phyloP scores from a whole-genome alignment of 1,140 invertebrate species.

The Anadara kagoshimensis region DNA sequence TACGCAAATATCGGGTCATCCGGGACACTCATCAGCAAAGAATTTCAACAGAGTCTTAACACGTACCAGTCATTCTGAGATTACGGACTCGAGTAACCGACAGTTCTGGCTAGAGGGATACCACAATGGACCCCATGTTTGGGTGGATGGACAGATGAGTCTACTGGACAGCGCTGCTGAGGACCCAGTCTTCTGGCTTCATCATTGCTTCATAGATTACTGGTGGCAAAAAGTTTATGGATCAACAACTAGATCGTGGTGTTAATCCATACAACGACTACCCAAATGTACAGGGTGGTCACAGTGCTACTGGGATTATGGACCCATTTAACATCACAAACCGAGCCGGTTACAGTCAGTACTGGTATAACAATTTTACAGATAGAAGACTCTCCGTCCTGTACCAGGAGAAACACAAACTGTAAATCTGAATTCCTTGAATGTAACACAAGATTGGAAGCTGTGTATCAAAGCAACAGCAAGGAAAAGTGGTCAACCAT shows the following conservation, averaged over 20 bases:
- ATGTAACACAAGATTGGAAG: slow-evolving; percentile 35
- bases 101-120: slow-evolving; percentile 18
- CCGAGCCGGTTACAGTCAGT: slow-evolving; percentile 19
- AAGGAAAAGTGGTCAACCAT: no score
- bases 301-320: slow-evolving; percentile 12
- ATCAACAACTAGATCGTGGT: slow-evolving; percentile 28
- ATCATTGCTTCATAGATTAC: slow-evolving; percentile 39
- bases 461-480: slow-evolving; percentile 16
- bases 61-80: background rate
- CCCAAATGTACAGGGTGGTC: background rate
- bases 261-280: slow-evolving; percentile 34
- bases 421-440: slow-evolving; percentile 56
- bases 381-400: slow-evolving; percentile 1
- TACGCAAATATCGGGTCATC: slow-evolving; percentile 12
- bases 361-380: background rate
- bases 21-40: slow-evolving; percentile 2
- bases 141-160: slow-evolving; percentile 29
- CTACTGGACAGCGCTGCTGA: slow-evolving; percentile 10
- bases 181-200: slow-evolving; percentile 38
- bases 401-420: slow-evolving; percentile 35
- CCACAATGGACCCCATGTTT: slow-evolving; percentile 20
- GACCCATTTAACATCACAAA: background rate
- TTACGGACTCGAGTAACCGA: background rate
- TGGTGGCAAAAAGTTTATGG: slow-evolving; percentile 34
- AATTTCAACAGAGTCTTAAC: slow-evolving; percentile 10